Base-by-base conservation (phyloP, 2,888 invertebrate genomes). In the Luperina testacea region DNA sequence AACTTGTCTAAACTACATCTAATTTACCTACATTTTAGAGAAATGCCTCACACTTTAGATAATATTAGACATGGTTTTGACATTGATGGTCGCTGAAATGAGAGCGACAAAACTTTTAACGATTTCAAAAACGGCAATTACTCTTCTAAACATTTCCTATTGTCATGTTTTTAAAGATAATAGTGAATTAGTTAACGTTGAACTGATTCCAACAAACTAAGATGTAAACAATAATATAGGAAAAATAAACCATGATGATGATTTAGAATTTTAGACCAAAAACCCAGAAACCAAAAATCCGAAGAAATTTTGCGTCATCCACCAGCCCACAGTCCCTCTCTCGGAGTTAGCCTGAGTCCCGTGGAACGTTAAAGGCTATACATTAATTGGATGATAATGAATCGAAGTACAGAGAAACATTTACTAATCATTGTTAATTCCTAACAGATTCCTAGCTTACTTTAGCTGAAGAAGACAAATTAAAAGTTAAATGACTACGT, bases 391-490 rank as follows among this genome's bases (percentile, higher is more conserved):
- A 57, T 57, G 57, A 57, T 57, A 57, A 57, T n/a, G 1, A 57
- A 11, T 57, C n/a, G 11, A 11, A 57, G 5, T n/a, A 11, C 57
- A 24, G 57, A 57, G 2, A 57, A n/a, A 11, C n/a, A 59, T 11
- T 59, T n/a, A 59, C 4, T 59, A 11, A n/a, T 11, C 11, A n/a
- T n/a, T n/a, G n/a, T 59, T n/a, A n/a, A 11, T 2, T 59, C 4
- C 27, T 2, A 48, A 20, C 48, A 59, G 2, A 81, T 15, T 20
- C 24, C 6, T 17, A 5, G 3, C 0, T 9, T 24, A 9, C 9
- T n/a, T n/a, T 27, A 13, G 53, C 5, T 57, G 27, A 63, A 38
- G 7, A 76, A 38, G 17, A 53, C 7, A 53, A 82, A 81, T 27
- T 7, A 42, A 24, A 51, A 48, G 15, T 11, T 69, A 24, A 17